Base-by-base conservation (phyloP, 2,113 vertebrate genomes). In the Octodon degus region DNA sequence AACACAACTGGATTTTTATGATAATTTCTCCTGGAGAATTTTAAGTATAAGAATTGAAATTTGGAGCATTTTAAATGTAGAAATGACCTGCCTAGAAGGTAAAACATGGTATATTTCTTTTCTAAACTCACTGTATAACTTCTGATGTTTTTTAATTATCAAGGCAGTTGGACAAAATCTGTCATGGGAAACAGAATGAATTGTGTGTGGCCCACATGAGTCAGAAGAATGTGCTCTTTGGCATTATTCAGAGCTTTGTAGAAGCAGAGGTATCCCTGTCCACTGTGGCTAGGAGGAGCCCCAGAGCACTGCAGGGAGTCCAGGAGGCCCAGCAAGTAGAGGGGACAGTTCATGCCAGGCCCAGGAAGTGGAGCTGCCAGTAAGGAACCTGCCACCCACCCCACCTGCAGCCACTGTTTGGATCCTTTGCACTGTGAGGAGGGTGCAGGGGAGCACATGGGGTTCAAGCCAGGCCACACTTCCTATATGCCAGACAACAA, bases 21-120 rank as follows among this genome's bases (percentile, higher is more conserved):
- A 40, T 47, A 81, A 62, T 86, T 76, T 96, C n/a, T 94, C 27
- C 70, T 32, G 63, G 34, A 76, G 68, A 90, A 74, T 81, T 86
- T 86, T 86, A 86, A 79, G 77, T 82, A 62, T 2, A 3, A 10
- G 10, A 83, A 86, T 70, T 90, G 68, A 93, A 97, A 86, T 72
- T 34, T 22, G 22, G 30, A 68, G 8, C 53, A 60, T 43, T 91
- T 89, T 34, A 70, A 87, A 87, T 43, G 62, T 58, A 67, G 50
- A 53, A 11, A 60, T 92, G 74, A 37, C 47, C 80, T 83, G 5
- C 11, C 50, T 2, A 50, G 50, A 50, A 50, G 11, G 50, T 34
- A 86, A 53, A 24, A 53, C 72, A 11, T 79, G 84, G 72, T 27
- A 2, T 53, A 47, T 85, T 81, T 82, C 92, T 85, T 70, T 25